phyloP scores from a whole-genome alignment of 23 tunicate species.

The Clavelina lepadiformis region DNA sequence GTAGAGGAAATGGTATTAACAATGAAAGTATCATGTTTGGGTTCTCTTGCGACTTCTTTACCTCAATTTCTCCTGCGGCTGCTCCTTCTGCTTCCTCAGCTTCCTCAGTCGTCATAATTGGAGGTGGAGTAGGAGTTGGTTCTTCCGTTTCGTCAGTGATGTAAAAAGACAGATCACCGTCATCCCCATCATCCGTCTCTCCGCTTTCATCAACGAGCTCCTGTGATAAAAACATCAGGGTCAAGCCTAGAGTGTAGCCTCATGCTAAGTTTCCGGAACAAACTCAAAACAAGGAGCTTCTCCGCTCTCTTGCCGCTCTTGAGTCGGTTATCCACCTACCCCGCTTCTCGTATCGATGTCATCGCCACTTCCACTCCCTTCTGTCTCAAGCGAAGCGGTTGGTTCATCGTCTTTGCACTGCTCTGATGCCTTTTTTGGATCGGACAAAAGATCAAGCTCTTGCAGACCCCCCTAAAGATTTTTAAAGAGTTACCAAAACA shows the following conservation, averaged over 20 bases:
- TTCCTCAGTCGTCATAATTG: background rate
- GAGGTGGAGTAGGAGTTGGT: background rate
- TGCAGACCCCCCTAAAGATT: constrained; percentile 15
- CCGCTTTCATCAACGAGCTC: background rate
- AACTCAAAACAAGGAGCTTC: too few species aligned
- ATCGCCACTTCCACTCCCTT: background rate
- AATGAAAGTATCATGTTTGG: too few species aligned
- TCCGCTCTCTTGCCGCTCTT: too few species aligned
- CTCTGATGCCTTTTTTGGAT: background rate
- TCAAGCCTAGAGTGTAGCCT: background rate
- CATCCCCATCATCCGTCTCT: background rate
- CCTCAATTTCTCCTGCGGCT: background rate
- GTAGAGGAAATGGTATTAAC: too few species aligned
- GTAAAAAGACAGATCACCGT: background rate
- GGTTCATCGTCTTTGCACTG: background rate
- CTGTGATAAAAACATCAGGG: background rate
- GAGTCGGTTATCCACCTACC: too few species aligned
- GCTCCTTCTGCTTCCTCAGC: background rate
- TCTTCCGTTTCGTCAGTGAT: background rate
- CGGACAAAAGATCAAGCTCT: constrained; percentile 4
- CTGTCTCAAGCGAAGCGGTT: background rate
- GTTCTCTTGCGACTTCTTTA: background rate
- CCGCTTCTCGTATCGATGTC: background rate
- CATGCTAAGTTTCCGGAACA: too few species aligned
- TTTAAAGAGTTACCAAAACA: too few species aligned